Percentiles rank a stretch among this genome's conserved stretches.
Evolutionary conservation across 2,888 invertebrate species (phyloP).

Genomic region (Papilio gigon): DNA sequence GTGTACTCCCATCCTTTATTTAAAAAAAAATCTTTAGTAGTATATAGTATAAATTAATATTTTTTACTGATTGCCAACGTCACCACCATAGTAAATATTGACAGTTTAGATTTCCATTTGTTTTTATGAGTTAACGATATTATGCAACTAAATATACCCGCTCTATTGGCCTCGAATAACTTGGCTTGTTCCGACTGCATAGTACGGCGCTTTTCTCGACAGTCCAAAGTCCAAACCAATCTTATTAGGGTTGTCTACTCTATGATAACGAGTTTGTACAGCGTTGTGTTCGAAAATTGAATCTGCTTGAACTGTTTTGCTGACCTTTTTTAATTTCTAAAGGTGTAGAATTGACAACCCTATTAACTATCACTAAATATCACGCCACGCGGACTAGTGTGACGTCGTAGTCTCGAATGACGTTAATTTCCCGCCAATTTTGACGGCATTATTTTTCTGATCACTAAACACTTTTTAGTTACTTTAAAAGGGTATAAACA

Average conservation of each 20-base stretch:
- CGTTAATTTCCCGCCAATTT: background rate
- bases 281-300: too few relatives aligned
- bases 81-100: background rate
- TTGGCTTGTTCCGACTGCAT: slow-evolving; percentile 25
- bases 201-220: slow-evolving; percentile 26
- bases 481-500: too few relatives aligned
- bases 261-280: background rate
- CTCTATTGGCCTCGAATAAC: slow-evolving; percentile 38
- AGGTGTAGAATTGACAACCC: background rate
- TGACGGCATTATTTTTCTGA: too few relatives aligned
- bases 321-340: background rate
- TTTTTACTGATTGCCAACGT: background rate
- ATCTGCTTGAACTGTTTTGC: too few relatives aligned
- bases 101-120: background rate
- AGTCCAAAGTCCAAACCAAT: slow-evolving; percentile 36
- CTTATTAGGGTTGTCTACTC: slow-evolving; percentile 16
- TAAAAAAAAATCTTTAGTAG: too few relatives aligned
- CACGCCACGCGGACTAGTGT: background rate
- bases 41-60: background rate
- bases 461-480: too few relatives aligned
- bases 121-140: slow-evolving; percentile 16
- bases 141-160: slow-evolving; percentile 36
- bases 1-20: too few relatives aligned
- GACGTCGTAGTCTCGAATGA: background rate
- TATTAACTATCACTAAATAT: background rate